Conservation (phyloP, 1,140 invertebrate genomes). For the Cydia splendana region DNA sequence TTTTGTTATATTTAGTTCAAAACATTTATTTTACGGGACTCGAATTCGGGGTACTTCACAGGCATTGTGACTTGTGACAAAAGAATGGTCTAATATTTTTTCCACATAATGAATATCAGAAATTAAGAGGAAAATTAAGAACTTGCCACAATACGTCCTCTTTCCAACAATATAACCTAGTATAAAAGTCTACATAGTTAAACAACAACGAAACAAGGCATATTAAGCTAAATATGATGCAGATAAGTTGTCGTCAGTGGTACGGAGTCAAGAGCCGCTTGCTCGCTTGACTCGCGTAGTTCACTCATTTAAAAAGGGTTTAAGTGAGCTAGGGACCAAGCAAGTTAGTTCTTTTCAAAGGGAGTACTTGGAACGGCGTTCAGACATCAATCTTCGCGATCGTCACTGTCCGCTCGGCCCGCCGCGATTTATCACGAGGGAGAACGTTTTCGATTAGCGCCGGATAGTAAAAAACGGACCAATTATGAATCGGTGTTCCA, state of each 20-base stretch:
- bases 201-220: neutral
- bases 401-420: constrained; percentile 62
- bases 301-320: neutral
- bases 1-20: neutral
- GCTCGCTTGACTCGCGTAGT: constrained; percentile 4
- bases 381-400: constrained; percentile 65
- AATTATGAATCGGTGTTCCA: constrained; percentile 56
- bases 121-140: neutral
- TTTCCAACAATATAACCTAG: neutral
- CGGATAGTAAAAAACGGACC: constrained; percentile 57
- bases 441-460: constrained; percentile 73
- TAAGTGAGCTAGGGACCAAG: constrained; percentile 33
- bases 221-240: constrained; percentile 25
- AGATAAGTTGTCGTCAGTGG: constrained; percentile 27
- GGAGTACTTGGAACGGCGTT: constrained; percentile 42
- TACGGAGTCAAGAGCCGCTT: constrained; percentile 25
- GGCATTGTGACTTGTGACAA: neutral
- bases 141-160: neutral
- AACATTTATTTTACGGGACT: constrained; percentile 1
- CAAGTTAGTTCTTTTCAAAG: constrained; percentile 8
- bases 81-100: neutral
- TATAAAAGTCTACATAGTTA: neutral
- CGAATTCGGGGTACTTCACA: neutral
- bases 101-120: no score
- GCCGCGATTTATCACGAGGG: constrained; percentile 65